These are phyloP conservation scores for Corythornis madagascariensis DNA, from an alignment of 2,113 vertebrate genomes.

Conservation along the genomic window DNA sequence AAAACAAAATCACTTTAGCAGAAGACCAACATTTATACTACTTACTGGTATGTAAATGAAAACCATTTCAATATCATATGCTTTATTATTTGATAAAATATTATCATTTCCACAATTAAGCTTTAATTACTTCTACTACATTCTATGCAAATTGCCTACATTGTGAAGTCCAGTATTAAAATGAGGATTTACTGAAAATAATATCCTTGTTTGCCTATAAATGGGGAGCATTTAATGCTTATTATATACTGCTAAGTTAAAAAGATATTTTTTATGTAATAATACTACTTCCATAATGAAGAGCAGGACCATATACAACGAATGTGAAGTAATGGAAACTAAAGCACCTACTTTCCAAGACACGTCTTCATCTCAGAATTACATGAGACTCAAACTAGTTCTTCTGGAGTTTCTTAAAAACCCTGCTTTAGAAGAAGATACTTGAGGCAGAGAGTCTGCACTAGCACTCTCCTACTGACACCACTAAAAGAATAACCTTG, in stretches of 20 bases:
- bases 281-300: neutral
- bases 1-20: neutral
- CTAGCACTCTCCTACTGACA: neutral
- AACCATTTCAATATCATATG: neutral
- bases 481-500: neutral
- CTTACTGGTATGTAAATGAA: neutral
- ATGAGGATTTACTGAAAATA: neutral
- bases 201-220: neutral
- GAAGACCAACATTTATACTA: neutral
- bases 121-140: neutral
- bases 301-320: neutral
- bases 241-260: neutral
- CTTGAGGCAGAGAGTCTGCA: neutral
- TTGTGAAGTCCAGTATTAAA: neutral
- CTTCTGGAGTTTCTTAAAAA: neutral
- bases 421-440: neutral
- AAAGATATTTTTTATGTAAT: neutral
- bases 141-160: neutral
- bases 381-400: neutral
- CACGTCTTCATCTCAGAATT: neutral
- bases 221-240: neutral
- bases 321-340: neutral
- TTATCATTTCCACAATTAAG: neutral
- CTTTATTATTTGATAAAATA: neutral
- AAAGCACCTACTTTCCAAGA: neutral